phyloP scores from a whole-genome alignment of 2,888 invertebrate genomes.

The Sminthurinus aureus region DNA sequence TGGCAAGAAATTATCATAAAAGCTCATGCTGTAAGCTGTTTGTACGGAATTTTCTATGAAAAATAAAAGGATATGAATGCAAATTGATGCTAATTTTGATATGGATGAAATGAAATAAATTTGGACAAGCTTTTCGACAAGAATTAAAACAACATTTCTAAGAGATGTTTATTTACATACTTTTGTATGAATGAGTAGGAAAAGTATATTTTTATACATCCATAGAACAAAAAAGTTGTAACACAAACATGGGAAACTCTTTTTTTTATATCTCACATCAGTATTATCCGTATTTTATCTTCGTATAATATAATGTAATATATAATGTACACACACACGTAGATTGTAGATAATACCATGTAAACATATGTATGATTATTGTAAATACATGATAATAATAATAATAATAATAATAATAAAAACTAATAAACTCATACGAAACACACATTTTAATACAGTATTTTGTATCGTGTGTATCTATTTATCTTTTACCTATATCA shows the following conservation, averaged over 20 bases:
- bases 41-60: not conserved
- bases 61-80: not conserved
- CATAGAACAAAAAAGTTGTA: slow-evolving; percentile 33
- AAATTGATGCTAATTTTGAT: not conserved
- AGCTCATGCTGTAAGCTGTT: not conserved
- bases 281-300: not conserved
- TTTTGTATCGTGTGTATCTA: not conserved
- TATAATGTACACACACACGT: not conserved
- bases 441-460: not conserved
- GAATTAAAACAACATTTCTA: slow-evolving; percentile 34
- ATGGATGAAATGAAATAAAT: not conserved
- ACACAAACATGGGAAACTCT: slow-evolving; percentile 28
- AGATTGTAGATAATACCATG: not conserved
- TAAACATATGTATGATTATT: not conserved
- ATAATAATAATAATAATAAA: not conserved
- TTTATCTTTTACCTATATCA: not conserved
- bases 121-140: not conserved
- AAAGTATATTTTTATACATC: slow-evolving; percentile 38
- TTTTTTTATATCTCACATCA: not conserved
- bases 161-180: slow-evolving; percentile 41
- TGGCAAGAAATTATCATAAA: not conserved
- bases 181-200: slow-evolving; percentile 42
- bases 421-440: slow-evolving; percentile 13
- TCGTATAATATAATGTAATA: not conserved
- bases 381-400: no score